These are phyloP conservation scores for Bucorvus abyssinicus DNA, from an alignment of 2,797 vertebrate genomes.

Conservation along the genomic window DNA sequence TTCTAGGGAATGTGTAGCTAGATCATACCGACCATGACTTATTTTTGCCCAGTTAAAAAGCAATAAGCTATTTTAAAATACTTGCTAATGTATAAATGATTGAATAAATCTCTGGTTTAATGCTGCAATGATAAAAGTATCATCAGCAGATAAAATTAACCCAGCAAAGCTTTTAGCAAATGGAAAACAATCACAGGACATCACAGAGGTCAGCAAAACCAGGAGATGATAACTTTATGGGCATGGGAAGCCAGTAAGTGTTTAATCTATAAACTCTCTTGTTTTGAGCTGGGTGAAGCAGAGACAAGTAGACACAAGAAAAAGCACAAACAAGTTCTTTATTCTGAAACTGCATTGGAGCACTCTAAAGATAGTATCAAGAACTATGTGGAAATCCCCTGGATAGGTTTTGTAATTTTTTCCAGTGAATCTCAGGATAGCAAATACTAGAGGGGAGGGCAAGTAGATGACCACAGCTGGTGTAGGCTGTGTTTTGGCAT, in stretches of 20 bases:
- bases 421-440: constrained; percentile 16
- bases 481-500: not conserved
- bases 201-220: not conserved
- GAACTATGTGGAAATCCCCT: constrained; percentile 58
- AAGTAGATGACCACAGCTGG: constrained; percentile 39
- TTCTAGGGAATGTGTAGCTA: not conserved
- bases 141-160: not conserved
- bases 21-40: not conserved
- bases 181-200: not conserved
- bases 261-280: constrained; percentile 21
- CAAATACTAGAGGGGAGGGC: not conserved
- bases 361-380: constrained; percentile 60
- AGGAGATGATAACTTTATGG: not conserved
- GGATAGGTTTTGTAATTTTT: constrained; percentile 24
- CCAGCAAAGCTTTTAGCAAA: not conserved
- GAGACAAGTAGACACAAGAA: constrained; percentile 63
- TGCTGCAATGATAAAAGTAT: not conserved
- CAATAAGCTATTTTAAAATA: not conserved
- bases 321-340: constrained; percentile 44
- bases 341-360: constrained; percentile 25
- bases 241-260: not conserved
- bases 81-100: not conserved
- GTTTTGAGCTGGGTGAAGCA: constrained; percentile 24
- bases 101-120: not conserved
- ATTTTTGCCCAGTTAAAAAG: not conserved